Conservation (phyloP, 2,797 vertebrate genomes). For the Tinamus major region DNA sequence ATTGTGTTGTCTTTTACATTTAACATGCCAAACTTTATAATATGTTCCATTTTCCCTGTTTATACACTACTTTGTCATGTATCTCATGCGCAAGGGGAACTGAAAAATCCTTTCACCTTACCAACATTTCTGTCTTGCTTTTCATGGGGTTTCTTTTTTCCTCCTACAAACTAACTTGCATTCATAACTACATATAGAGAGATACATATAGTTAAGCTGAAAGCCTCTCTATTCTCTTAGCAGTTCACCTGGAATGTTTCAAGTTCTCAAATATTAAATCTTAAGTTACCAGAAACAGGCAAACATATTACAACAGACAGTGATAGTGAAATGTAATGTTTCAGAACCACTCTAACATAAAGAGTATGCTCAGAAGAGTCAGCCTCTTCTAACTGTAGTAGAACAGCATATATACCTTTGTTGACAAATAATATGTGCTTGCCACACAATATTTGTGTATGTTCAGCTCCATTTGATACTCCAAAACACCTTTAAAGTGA, state of each 20-base stretch:
- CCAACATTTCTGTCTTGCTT: not conserved
- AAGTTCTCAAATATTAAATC: not conserved
- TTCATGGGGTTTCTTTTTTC: not conserved
- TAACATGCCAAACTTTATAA: not conserved
- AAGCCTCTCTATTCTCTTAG: not conserved
- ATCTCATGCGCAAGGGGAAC: not conserved
- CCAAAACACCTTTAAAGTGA: not conserved
- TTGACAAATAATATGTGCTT: not conserved
- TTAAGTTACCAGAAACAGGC: not conserved
- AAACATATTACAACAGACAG: not conserved
- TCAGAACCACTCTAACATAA: not conserved
- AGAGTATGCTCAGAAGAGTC: not conserved
- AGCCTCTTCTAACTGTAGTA: not conserved
- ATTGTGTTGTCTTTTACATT: not conserved
- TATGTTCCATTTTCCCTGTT: not conserved
- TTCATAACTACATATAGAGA: not conserved
- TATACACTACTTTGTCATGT: not conserved
- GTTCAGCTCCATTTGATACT: not conserved
- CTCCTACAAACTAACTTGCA: not conserved
- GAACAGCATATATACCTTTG: not conserved
- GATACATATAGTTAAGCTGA: not conserved
- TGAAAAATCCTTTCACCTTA: not conserved
- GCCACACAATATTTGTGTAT: not conserved
- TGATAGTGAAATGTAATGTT: not conserved
- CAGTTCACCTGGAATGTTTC: not conserved